A percentile compares a stretch with the other conserved stretches of the same genome.
These are phyloP conservation scores for Diaperis boleti DNA, from an alignment of 2,888 invertebrate species.

Conservation along the genomic window DNA sequence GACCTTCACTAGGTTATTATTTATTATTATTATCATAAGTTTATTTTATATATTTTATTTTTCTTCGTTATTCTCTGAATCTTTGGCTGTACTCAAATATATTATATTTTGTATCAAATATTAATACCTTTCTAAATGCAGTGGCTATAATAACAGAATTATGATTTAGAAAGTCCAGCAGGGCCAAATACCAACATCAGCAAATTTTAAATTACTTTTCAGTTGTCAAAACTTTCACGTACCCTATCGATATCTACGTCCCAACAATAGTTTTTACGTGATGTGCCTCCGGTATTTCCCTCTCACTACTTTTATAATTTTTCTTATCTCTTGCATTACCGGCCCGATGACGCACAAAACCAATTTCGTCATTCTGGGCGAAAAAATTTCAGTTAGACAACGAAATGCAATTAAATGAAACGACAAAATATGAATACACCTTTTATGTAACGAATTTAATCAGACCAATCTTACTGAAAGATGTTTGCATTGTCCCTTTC, in stretches of 20 bases:
- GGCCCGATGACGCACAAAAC: background rate
- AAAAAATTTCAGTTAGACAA: constrained; percentile 1
- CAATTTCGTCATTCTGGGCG: constrained; percentile 1
- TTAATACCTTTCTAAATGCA: too few species aligned
- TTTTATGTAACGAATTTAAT: constrained; percentile 26
- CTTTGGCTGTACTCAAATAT: too few species aligned
- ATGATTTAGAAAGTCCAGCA: constrained; percentile 4
- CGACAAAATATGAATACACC: constrained; percentile 10
- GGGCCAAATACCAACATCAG: background rate
- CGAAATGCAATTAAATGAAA: background rate
- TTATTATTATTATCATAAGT: too few species aligned
- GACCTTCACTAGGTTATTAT: too few species aligned
- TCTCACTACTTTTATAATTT: constrained; percentile 14
- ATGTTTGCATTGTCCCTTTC: constrained; percentile 35
- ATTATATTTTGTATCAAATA: too few species aligned
- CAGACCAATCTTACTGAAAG: constrained; percentile 20
- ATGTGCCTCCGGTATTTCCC: constrained; percentile 7
- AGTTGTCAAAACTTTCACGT: constrained; percentile 21
- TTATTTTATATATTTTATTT: too few species aligned
- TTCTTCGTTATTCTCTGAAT: too few species aligned
- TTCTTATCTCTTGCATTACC: constrained; percentile 2
- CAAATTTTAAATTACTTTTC: constrained; percentile 5
- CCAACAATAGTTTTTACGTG: constrained; percentile 12
- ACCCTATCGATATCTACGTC: constrained; percentile 9
- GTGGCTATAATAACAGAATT: constrained; percentile 13